Percentiles rank a stretch among this genome's conserved stretches.
phyloP scores from a whole-genome alignment of 1,140 invertebrate species.

The Pseudomyrmex flavicornis region DNA sequence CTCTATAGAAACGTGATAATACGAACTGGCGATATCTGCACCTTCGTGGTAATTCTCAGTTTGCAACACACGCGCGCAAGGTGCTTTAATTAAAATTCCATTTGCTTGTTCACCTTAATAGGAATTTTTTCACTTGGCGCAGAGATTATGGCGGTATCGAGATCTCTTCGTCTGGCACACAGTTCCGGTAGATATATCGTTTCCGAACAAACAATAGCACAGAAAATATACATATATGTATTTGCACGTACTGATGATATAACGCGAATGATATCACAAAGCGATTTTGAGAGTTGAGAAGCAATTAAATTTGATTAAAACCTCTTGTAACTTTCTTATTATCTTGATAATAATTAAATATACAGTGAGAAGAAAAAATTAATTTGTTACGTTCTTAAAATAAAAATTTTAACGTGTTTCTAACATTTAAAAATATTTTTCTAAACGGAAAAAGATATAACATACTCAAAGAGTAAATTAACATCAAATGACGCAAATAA shows the following conservation, averaged over 20 bases:
- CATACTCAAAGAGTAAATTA: too few species aligned
- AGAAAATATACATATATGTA: too few species aligned
- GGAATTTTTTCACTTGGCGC: conserved; percentile 19
- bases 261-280: neutral
- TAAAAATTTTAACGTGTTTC: too few species aligned
- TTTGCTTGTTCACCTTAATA: conserved; percentile 35
- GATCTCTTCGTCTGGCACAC: neutral
- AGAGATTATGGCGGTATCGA: conserved; percentile 6
- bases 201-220: too few species aligned
- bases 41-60: conserved; percentile 45
- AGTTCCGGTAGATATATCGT: neutral
- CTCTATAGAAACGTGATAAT: conserved; percentile 52
- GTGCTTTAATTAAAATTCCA: conserved; percentile 55
- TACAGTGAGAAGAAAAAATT: neutral
- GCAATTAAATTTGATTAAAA: neutral
- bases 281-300: too few species aligned
- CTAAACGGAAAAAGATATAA: too few species aligned
- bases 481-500: too few species aligned
- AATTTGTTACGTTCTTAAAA: too few species aligned
- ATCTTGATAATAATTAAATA: conserved; percentile 6
- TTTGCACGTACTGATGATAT: too few species aligned
- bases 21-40: conserved; percentile 26
- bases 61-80: conserved; percentile 27
- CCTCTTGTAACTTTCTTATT: neutral
- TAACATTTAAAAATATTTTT: too few species aligned